These are phyloP conservation scores for Pituophis catenifer DNA, from an alignment of 2,113 vertebrate genomes.

Conservation along the genomic window DNA sequence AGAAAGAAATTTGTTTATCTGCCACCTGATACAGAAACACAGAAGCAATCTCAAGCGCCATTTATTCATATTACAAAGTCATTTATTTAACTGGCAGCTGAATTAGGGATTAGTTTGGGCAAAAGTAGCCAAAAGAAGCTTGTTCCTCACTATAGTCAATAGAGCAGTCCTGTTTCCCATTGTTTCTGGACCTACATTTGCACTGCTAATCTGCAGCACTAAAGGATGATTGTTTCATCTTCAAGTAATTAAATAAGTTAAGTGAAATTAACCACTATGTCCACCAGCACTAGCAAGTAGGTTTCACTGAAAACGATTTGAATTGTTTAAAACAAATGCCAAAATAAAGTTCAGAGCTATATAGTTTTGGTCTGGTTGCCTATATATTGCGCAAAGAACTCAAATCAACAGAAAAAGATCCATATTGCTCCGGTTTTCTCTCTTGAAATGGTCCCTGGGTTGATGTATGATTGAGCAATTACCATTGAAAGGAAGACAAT, in stretches of 20 bases:
- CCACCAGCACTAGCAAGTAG: neutral
- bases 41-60: neutral
- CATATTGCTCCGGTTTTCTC: neutral
- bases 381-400: neutral
- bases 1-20: neutral
- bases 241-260: neutral
- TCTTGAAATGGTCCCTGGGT: neutral
- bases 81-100: neutral
- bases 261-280: neutral
- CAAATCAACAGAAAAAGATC: neutral
- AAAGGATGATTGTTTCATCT: neutral
- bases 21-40: neutral
- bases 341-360: neutral
- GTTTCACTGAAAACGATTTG: neutral
- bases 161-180: neutral
- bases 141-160: neutral
- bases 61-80: neutral
- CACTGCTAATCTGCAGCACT: neutral
- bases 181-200: neutral
- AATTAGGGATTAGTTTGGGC: neutral
- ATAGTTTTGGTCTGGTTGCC: neutral
- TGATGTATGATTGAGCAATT: neutral
- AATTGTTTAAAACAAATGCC: neutral
- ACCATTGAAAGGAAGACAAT: neutral
- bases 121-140: neutral